A percentile compares a stretch with the other conserved stretches of the same genome.
Evolutionary conservation across 2,888 invertebrate genomes (phyloP).

Genomic region (Schrankia costaestrigalis): DNA sequence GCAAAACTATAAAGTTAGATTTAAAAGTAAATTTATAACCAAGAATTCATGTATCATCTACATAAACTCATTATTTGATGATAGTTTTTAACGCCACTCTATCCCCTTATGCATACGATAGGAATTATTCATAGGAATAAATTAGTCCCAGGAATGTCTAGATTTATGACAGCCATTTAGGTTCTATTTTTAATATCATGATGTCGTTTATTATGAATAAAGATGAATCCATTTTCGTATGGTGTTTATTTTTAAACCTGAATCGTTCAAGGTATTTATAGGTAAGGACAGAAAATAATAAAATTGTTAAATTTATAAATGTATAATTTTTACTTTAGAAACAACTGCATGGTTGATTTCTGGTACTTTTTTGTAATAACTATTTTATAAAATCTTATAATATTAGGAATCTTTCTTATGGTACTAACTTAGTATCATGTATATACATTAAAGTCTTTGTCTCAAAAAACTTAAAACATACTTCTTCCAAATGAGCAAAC

Average conservation of each 20-base stretch:
- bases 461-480: slow-evolving; percentile 43
- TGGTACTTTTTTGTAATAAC: slow-evolving; percentile 47
- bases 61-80: too few species aligned
- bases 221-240: neutral
- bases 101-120: slow-evolving; percentile 17
- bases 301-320: slow-evolving; percentile 19
- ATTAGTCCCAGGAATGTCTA: slow-evolving; percentile 19
- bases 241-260: neutral
- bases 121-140: slow-evolving; percentile 26
- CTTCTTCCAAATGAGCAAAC: slow-evolving; percentile 20
- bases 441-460: slow-evolving; percentile 73
- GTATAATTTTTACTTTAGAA: slow-evolving; percentile 48
- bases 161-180: slow-evolving; percentile 27
- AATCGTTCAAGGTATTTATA: neutral
- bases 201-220: slow-evolving; percentile 7
- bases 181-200: slow-evolving; percentile 18
- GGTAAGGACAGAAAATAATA: slow-evolving; percentile 11
- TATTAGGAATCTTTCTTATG: slow-evolving; percentile 78
- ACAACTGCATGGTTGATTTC: slow-evolving; percentile 46
- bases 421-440: slow-evolving; percentile 62
- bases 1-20: too few species aligned
- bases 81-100: slow-evolving; percentile 9
- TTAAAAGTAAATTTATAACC: too few species aligned
- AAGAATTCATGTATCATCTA: too few species aligned
- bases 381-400: slow-evolving; percentile 55